Base-by-base conservation (phyloP, 2,888 invertebrate species). In the Platycheirus albimanus region DNA sequence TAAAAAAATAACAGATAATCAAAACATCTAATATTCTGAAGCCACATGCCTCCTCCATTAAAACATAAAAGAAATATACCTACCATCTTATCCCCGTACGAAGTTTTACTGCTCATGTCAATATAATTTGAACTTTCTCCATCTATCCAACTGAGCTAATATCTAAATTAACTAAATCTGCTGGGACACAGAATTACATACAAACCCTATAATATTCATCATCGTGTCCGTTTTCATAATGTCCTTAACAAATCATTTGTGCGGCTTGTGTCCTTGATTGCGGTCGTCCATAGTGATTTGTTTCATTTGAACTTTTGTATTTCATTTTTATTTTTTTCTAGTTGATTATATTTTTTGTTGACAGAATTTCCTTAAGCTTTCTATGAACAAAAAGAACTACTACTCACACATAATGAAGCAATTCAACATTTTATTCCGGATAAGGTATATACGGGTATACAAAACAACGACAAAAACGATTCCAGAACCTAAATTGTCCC, bases 301-400 rank as follows among this genome's bases (percentile, higher is more conserved):
- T 61, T 61, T 15, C 41, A 54, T 78, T 66, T 52, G 15, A 63
- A 61, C 61, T 45, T 61, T 45, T 43, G 30, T 30, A 8, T 61
- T 28, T 41, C 5, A 13, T 58, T 24, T 56, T 66, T 47, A 24
- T 38, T 19, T 20, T 41, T 3, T 43, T 1, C 24, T 49, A 45
- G 52, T 66, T 75, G 69, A 75, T 70, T 71, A 76, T n/a, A n/a
- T n/a, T n/a, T n/a, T n/a, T n/a, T n/a, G 77, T 77, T 81, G 77
- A 81, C 71, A 76, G 80, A 52, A 20, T 66, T 76, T 64, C 69
- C 58, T 41, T 45, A 30, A 56, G 30, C 28, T 19, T n/a, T n/a
- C 17, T 56, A 11, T 13, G 3, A 1, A 6, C n/a, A 30, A 20
- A 54, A 47, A 54, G 61, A 71, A 77, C 76, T 51, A 66, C 81